Evolutionary conservation across 2,113 vertebrate genomes (phyloP).

Genomic region (Eulacestoma nigropectus): DNA sequence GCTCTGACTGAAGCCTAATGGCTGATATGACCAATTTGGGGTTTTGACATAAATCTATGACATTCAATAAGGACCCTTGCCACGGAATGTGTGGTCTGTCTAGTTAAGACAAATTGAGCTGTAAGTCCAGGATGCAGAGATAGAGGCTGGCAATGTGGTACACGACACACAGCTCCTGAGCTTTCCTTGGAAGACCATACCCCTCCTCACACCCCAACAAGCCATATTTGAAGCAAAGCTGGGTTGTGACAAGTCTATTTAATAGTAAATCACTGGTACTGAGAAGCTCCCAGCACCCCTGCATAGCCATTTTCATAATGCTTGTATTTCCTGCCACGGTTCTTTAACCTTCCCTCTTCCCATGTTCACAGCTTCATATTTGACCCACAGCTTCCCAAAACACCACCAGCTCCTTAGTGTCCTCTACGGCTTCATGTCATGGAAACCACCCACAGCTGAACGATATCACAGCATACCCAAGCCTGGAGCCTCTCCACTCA

Average conservation of each 20-base stretch:
- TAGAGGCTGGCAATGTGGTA: neutral
- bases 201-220: neutral
- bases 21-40: neutral
- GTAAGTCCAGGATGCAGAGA: neutral
- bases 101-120: slow-evolving; percentile 1
- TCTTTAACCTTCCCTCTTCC: neutral
- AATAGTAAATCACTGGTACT: neutral
- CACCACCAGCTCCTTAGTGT: neutral
- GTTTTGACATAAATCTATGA: neutral
- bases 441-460: neutral
- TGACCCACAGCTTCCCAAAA: neutral
- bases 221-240: neutral
- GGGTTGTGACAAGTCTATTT: neutral
- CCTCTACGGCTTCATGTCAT: neutral
- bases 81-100: neutral
- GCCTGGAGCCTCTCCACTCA: neutral
- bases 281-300: neutral
- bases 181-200: neutral
- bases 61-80: neutral
- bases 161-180: neutral
- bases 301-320: neutral
- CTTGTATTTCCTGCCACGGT: neutral
- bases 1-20: neutral
- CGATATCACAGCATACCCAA: neutral
- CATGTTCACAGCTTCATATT: neutral